Base-by-base conservation (phyloP, 2,888 invertebrate species). In the Morpho helenor region DNA sequence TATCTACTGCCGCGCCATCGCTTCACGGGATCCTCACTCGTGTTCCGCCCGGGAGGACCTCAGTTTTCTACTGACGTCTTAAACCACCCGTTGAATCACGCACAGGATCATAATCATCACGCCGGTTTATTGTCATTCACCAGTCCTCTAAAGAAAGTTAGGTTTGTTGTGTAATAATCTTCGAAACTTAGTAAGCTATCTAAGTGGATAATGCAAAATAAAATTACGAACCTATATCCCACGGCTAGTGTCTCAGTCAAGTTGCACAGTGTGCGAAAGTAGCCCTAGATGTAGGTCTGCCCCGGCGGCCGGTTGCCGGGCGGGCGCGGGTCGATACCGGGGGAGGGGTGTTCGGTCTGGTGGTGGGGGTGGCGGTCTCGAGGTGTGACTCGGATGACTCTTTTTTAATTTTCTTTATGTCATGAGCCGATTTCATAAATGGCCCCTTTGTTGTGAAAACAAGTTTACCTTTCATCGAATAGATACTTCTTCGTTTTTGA, bases 391-490 rank as follows among this genome's bases (percentile, higher is more conserved):
- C 61, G 57, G 56, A 61, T 61, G 52, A 62, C 60, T 62, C 54
- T 62, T 60, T 64, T 76, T 72, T 73, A 73, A 74, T 71, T 74
- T 69, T 70, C 69, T 67, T 57, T 64, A 68, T 66, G 69, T 68
- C 67, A 66, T 45, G 56, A 61, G 56, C 54, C 61, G 58, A 59
- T 61, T 62, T 56, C 59, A 58, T 58, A 62, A 58, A 59, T 57
- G 63, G 58, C 59, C 22, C 51, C 56, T 59, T 59, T 59, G 59
- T 57, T 48, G 50, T 16, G 10, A 9, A n/a, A 10, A 41, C 41
- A 52, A 47, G 45, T 56, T 48, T 57, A 46, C 46, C 2, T 16
- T 41, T 45, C 23, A 47, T 16, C 54, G 42, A 23, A 55, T 52
- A 49, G 53, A 46, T 53, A 31, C 51, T 57, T 60, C 60, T 50